Conservation (phyloP, 2,113 vertebrate species). For the Holacanthus passer region DNA sequence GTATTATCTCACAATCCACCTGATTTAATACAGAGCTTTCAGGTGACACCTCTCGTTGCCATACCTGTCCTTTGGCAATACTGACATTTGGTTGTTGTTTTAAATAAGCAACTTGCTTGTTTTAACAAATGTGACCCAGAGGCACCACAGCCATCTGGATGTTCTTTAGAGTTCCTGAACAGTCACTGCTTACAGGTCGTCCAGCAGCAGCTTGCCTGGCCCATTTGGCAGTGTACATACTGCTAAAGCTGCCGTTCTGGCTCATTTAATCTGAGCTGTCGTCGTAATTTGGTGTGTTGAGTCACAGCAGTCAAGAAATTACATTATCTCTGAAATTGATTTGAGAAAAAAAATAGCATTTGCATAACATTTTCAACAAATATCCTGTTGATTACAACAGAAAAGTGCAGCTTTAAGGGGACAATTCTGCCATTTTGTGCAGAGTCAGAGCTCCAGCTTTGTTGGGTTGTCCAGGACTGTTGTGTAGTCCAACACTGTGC, state of each 20-base stretch:
- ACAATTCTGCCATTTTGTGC: not conserved
- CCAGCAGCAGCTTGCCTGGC: not conserved
- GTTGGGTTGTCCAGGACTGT: not conserved
- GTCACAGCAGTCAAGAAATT: not conserved
- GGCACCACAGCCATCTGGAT: slow-evolving; percentile 31
- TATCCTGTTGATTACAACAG: not conserved
- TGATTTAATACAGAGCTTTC: not conserved
- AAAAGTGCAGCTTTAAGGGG: not conserved
- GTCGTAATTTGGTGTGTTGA: not conserved
- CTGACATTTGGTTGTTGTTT: slow-evolving; percentile 5
- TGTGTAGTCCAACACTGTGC: not conserved
- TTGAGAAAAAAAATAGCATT: not conserved
- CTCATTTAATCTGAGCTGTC: slow-evolving; percentile 11
- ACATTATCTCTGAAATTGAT: not conserved
- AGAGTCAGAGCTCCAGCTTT: not conserved
- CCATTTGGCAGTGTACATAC: slow-evolving; percentile 12
- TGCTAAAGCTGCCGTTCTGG: slow-evolving; percentile 23
- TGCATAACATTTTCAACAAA: not conserved
- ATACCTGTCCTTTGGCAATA: not conserved
- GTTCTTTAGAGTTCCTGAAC: slow-evolving; percentile 6
- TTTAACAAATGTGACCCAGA: slow-evolving; percentile 19
- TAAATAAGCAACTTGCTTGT: slow-evolving; percentile 31
- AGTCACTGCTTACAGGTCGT: slow-evolving; percentile 6
- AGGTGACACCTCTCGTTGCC: not conserved
- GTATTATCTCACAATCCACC: not conserved